A percentile compares a stretch with the other conserved stretches of the same genome.
Evolutionary conservation across 2,113 vertebrate genomes (phyloP).

Genomic region (Solea senegalensis): DNA sequence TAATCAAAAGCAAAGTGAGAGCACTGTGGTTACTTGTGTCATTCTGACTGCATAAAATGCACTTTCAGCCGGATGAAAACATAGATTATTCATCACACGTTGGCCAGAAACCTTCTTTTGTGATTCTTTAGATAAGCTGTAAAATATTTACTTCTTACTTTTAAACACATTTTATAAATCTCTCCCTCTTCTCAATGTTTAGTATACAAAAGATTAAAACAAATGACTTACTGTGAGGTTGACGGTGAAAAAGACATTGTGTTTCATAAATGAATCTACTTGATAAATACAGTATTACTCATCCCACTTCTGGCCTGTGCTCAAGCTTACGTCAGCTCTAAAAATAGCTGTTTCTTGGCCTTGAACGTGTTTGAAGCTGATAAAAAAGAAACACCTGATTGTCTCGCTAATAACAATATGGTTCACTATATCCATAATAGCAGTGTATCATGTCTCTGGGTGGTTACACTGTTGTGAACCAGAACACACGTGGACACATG

Average conservation of each 20-base stretch:
- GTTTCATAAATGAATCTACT: slow-evolving; percentile 60
- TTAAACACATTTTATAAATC: slow-evolving; percentile 18
- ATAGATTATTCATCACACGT: not conserved
- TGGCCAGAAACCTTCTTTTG: slow-evolving; percentile 3
- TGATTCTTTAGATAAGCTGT: slow-evolving; percentile 12
- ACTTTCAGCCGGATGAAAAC: slow-evolving; percentile 6
- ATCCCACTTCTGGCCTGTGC: slow-evolving; percentile 32
- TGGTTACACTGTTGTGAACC: slow-evolving; percentile 22
- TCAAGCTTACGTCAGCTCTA: slow-evolving; percentile 61
- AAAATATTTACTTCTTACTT: not conserved
- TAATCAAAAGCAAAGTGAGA: slow-evolving; percentile 36
- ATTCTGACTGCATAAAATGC: slow-evolving; percentile 6
- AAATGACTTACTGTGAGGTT: slow-evolving; percentile 32
- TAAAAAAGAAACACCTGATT: slow-evolving; percentile 51
- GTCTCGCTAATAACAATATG: slow-evolving; percentile 36
- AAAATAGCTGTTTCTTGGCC: slow-evolving; percentile 56
- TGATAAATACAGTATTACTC: slow-evolving; percentile 51
- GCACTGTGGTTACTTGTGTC: slow-evolving; percentile 10
- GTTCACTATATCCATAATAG: slow-evolving; percentile 23
- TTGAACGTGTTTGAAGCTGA: slow-evolving; percentile 58
- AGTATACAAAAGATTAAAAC: slow-evolving; percentile 17
- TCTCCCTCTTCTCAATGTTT: slow-evolving; percentile 14
- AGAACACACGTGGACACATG: slow-evolving; percentile 21
- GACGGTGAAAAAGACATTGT: slow-evolving; percentile 48
- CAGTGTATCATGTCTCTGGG: slow-evolving; percentile 26